A percentile compares a stretch with the other conserved stretches of the same genome.
Conservation (phyloP, 2,113 vertebrate species). For the Colius striatus region DNA sequence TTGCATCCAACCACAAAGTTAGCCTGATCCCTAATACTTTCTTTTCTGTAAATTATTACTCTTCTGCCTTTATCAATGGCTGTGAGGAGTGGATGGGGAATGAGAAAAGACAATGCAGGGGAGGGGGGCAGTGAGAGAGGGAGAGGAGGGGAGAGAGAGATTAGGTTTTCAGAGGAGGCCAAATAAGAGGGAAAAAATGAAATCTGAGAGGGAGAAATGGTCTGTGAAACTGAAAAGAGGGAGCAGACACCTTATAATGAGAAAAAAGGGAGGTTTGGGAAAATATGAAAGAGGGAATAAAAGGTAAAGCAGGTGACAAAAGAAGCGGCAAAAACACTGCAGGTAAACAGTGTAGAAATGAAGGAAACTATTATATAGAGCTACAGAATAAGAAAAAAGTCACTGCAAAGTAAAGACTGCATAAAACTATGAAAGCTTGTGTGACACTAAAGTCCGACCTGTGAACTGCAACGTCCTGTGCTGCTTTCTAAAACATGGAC, state of each 20-base stretch:
- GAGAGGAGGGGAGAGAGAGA: background rate
- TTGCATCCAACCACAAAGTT: background rate
- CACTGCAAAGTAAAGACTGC: background rate
- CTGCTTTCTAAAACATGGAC: background rate
- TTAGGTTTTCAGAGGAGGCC: background rate
- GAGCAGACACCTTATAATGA: background rate
- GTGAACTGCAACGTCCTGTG: background rate
- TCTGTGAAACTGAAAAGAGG: background rate
- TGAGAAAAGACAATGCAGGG: background rate
- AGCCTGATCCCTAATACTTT: background rate
- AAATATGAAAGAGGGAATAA: background rate
- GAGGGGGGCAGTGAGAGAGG: too few relatives aligned
- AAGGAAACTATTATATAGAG: background rate
- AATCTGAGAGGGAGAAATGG: background rate
- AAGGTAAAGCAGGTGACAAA: background rate
- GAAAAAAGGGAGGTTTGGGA: background rate
- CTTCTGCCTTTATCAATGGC: background rate
- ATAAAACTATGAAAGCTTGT: background rate
- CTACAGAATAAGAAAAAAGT: background rate
- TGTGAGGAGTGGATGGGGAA: background rate
- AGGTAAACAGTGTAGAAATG: background rate
- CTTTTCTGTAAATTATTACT: background rate
- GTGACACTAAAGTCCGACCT: background rate
- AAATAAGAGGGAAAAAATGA: background rate
- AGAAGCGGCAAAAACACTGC: background rate